A percentile compares a stretch with the other conserved stretches of the same genome.
phyloP scores from a whole-genome alignment of 1,140 invertebrate species.

The Brachystomella parvula region DNA sequence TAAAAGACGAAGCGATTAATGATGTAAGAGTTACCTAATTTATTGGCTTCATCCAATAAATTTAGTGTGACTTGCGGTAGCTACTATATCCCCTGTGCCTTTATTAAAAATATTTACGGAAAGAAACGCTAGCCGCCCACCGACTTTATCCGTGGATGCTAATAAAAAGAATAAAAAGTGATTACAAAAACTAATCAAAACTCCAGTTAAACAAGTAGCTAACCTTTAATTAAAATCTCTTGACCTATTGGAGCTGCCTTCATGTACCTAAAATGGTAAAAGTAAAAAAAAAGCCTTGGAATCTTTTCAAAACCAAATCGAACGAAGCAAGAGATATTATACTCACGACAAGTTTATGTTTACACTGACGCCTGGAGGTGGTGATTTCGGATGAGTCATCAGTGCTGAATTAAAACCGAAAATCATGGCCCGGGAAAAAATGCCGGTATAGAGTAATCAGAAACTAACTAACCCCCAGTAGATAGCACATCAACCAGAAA shows the following conservation, averaged over 20 bases:
- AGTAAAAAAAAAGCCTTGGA: too few species aligned
- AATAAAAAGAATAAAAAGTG: not conserved
- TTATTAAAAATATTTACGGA: conserved; percentile 68
- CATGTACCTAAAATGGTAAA: conserved; percentile 41
- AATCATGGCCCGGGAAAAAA: too few species aligned
- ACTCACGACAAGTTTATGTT: conserved; percentile 9
- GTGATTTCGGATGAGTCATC: conserved; percentile 4
- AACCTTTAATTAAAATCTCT: conserved; percentile 60
- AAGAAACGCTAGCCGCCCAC: conserved; percentile 70
- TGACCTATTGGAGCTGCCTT: conserved; percentile 67
- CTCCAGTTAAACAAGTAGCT: not conserved
- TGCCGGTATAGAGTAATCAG: too few species aligned
- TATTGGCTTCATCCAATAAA: conserved; percentile 49
- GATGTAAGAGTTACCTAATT: not conserved
- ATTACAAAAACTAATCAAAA: not conserved
- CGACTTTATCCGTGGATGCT: conserved; percentile 65
- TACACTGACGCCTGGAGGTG: conserved; percentile 2
- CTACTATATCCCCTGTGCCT: conserved; percentile 59
- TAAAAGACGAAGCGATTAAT: not conserved
- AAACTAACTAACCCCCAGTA: not conserved
- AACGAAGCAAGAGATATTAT: not conserved
- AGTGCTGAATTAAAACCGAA: not conserved
- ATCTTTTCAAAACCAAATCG: too few species aligned
- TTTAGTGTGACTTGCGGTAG: conserved; percentile 71
- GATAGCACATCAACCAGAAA: conserved; percentile 5